Evolutionary conservation across 2,113 vertebrate genomes (phyloP).

Genomic region (Nothocercus julius): DNA sequence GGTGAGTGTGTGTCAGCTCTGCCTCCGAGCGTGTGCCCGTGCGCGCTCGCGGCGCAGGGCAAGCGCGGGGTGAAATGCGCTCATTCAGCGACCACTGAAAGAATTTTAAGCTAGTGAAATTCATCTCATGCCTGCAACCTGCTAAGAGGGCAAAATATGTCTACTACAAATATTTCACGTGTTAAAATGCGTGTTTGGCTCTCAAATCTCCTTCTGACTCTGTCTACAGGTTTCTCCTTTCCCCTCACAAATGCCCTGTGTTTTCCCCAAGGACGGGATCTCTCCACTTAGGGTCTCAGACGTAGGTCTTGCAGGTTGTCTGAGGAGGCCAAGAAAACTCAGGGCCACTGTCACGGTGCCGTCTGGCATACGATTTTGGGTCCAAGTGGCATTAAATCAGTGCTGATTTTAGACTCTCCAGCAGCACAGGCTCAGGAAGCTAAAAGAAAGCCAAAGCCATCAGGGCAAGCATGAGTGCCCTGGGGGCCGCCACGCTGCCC

Average conservation of each 20-base stretch:
- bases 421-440: no score
- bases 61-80: not conserved
- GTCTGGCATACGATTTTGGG: not conserved
- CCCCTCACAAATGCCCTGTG: not conserved
- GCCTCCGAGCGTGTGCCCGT: not conserved
- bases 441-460: not conserved
- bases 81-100: not conserved
- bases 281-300: not conserved
- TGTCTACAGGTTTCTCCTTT: not conserved
- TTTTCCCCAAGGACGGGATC: not conserved
- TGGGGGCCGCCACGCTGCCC: no score
- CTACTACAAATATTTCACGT: not conserved
- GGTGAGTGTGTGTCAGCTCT: not conserved
- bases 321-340: not conserved
- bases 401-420: not conserved
- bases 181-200: not conserved
- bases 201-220: not conserved
- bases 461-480: not conserved
- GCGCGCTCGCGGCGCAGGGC: not conserved
- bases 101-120: not conserved
- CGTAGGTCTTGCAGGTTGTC: no score
- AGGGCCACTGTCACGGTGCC: not conserved
- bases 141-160: not conserved
- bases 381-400: not conserved
- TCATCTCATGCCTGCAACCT: not conserved